Evolutionary conservation across 2,797 vertebrate species (phyloP), one percentile per base, ranked within the genome.

Genomic region (Rallus crepitans): DNA sequence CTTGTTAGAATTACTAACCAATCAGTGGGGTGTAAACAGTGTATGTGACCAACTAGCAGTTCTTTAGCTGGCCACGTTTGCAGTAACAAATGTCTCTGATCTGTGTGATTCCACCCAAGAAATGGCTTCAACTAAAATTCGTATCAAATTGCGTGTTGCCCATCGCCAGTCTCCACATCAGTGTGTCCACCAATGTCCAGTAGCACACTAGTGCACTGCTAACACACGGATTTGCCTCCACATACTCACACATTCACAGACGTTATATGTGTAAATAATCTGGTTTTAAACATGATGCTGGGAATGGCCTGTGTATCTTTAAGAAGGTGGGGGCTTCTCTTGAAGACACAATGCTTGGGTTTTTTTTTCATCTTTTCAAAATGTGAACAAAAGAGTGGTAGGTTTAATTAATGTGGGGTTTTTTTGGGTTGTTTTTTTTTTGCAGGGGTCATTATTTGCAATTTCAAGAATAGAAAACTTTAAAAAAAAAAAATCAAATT

Each of bases 351-450:
- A 42, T 56, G 7, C 4, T 3, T 3, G n/a, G n/a, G 52, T 65
- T 56, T 71, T 87, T 87, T 40, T 23, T 31, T 23, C 20, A n/a
- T 66, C 65, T 94, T 96, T 95, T 89, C 37, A 33, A 96, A 85
- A 15, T 2, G 10, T 88, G 66, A 93, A 91, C 40, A 71, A 87
- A 91, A 59, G 47, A 60, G 6, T 39, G 7, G 80, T 71, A 79
- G 45, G 60, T 92, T 92, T 82, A 93, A 96, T 95, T 87, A 82
- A 92, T 73, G 52, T 77, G n/a, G n/a, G n/a, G n/a, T 84, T 25
- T 73, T 79, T 76, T 42, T 40, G n/a, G 35, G 35, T 15, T 45
- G 9, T 42, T 18, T 42, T 42, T 42, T 42, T 19, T 87, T 65
- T 68, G 4, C 37, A 73, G 40, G 24, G 28, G 23, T 72, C 63